Percentiles rank a stretch among this genome's conserved stretches.
phyloP scores from a whole-genome alignment of 2,888 invertebrate genomes.

The Priocnemis perturbator region DNA sequence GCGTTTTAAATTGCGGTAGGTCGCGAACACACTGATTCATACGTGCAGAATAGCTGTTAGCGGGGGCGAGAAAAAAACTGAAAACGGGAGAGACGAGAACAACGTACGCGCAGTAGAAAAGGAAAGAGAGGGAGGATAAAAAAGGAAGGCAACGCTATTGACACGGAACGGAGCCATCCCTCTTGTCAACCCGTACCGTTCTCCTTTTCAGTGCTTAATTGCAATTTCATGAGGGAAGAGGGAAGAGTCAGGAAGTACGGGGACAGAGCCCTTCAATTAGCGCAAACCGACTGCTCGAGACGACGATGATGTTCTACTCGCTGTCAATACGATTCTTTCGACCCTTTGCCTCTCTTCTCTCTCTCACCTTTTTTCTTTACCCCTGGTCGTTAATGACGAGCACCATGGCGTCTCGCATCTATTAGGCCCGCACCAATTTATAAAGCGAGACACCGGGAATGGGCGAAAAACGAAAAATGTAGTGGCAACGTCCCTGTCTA shows the following conservation, averaged over 20 bases:
- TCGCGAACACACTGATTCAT: not conserved
- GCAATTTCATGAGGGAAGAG: conserved; percentile 23
- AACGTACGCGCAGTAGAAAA: not conserved
- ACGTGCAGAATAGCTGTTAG: not conserved
- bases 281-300: conserved; percentile 16
- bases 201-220: conserved; percentile 36
- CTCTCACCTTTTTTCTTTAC: conserved; percentile 18
- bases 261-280: conserved; percentile 50
- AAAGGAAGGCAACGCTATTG: conserved; percentile 1
- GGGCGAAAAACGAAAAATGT: not conserved
- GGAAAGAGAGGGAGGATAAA: not conserved
- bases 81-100: not conserved
- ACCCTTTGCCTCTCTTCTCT: conserved; percentile 10
- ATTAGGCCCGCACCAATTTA: not conserved
- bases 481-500: conserved; percentile 16
- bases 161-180: not conserved
- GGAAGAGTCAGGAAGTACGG: not conserved
- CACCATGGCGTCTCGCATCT: not conserved
- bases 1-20: conserved; percentile 5
- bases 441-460: not conserved
- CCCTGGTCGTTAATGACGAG: conserved; percentile 25
- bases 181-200: not conserved
- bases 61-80: not conserved
- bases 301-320: conserved; percentile 30
- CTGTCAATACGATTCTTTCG: conserved; percentile 40